Percentiles rank a stretch among this genome's conserved stretches.
Conservation (phyloP, 2,888 invertebrate genomes). For the Agonopterix alstromeriana region DNA sequence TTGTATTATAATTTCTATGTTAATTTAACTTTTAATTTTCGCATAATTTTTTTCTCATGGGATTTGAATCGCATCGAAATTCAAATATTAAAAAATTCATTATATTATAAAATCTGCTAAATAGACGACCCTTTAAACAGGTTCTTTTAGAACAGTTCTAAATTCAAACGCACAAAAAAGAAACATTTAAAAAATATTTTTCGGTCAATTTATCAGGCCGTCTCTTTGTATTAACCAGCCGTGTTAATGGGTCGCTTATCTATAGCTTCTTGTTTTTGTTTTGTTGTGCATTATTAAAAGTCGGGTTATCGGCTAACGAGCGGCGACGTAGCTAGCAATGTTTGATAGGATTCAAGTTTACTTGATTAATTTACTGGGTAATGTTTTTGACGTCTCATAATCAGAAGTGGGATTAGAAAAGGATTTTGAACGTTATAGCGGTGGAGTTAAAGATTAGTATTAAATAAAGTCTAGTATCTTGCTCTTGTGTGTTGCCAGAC, state of each 20-base stretch:
- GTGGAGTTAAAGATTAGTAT: too few species aligned
- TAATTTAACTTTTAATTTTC: too few species aligned
- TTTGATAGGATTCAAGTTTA: conserved; percentile 21
- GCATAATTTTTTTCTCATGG: too few species aligned
- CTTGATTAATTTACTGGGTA: conserved; percentile 30
- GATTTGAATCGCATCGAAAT: too few species aligned
- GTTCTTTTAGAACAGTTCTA: conserved; percentile 3
- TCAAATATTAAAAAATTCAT: too few species aligned
- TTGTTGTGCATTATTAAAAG: conserved; percentile 57
- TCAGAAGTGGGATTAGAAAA: background rate
- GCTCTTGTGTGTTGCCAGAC: too few species aligned
- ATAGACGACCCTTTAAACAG: background rate
- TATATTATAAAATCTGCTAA: too few species aligned
- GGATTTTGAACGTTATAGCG: too few species aligned
- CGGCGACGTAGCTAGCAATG: conserved; percentile 23
- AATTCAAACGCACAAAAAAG: conserved; percentile 17
- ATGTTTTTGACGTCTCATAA: conserved; percentile 18
- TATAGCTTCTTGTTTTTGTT: conserved; percentile 47
- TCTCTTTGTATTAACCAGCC: conserved; percentile 55
- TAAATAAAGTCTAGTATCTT: too few species aligned
- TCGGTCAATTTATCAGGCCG: conserved; percentile 48
- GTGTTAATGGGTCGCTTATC: conserved; percentile 65
- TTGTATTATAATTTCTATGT: too few species aligned
- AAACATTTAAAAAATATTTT: conserved; percentile 18
- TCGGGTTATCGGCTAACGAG: conserved; percentile 48